These are phyloP conservation scores for Pomatorhinus ruficollis DNA, from an alignment of 2,113 vertebrate genomes.

Conservation along the genomic window DNA sequence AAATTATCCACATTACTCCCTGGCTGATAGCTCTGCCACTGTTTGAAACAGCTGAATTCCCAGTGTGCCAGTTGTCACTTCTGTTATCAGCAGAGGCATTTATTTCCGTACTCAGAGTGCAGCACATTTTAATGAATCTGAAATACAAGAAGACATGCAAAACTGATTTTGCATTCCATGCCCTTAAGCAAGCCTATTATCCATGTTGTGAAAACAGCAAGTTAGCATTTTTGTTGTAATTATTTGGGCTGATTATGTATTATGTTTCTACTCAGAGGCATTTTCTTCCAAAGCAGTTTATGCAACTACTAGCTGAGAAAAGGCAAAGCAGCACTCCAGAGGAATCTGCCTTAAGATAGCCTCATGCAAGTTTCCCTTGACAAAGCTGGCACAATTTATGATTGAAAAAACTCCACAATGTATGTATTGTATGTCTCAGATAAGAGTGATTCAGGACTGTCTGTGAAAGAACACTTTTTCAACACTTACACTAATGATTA, in stretches of 20 bases:
- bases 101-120: not conserved
- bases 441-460: not conserved
- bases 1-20: not conserved
- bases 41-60: not conserved
- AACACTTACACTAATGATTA: not conserved
- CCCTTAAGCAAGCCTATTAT: slow-evolving; percentile 64
- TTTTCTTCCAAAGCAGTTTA: slow-evolving; percentile 59
- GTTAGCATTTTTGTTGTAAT: slow-evolving; percentile 67
- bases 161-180: slow-evolving; percentile 34
- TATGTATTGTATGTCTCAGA: not conserved
- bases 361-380: slow-evolving; percentile 2
- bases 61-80: slow-evolving; percentile 24
- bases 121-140: slow-evolving; percentile 31
- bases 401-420: not conserved
- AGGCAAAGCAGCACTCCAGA: slow-evolving; percentile 14
- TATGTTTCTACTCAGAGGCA: slow-evolving; percentile 55
- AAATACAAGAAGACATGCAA: slow-evolving; percentile 21
- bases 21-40: not conserved
- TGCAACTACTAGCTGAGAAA: slow-evolving; percentile 45
- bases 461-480: not conserved
- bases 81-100: not conserved
- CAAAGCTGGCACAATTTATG: not conserved
- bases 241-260: slow-evolving; percentile 66
- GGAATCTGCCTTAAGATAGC: not conserved
- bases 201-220: slow-evolving; percentile 59